Percentiles rank a stretch among this genome's conserved stretches.
Evolutionary conservation across 2,888 invertebrate genomes (phyloP).

Genomic region (Mimas tiliae): DNA sequence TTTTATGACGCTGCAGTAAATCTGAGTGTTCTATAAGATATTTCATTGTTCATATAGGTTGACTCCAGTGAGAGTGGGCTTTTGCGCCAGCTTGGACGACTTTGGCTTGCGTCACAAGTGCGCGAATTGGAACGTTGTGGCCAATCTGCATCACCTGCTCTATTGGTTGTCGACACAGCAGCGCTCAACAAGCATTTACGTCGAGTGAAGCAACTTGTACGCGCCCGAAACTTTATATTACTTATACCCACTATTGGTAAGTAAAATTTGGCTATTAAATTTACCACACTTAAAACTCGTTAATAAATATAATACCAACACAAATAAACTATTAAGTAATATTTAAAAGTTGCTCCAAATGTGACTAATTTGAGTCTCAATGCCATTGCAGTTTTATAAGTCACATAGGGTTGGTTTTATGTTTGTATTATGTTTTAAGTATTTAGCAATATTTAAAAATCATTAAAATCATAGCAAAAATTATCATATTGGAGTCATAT

Average conservation of each 20-base stretch:
- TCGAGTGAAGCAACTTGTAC: conserved; percentile 92
- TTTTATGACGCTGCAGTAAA: conserved; percentile 12
- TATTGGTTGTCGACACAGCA: conserved; percentile 94
- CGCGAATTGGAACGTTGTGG: conserved; percentile 92
- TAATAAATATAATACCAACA: too few species aligned
- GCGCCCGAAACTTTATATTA: conserved; percentile 92
- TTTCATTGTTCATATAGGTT: conserved; percentile 38
- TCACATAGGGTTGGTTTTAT: too few species aligned
- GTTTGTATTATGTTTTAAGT: too few species aligned
- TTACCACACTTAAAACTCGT: too few species aligned
- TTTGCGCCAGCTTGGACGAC: conserved; percentile 93
- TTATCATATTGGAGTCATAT: too few species aligned
- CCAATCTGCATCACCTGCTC: conserved; percentile 87
- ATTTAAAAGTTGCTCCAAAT: too few species aligned
- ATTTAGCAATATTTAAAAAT: too few species aligned
- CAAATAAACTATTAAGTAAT: too few species aligned
- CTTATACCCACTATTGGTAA: conserved; percentile 95
- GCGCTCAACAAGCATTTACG: conserved; percentile 91
- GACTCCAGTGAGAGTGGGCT: conserved; percentile 80
- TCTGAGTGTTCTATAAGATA: not conserved
- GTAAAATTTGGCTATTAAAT: conserved; percentile 40
- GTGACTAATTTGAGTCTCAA: too few species aligned
- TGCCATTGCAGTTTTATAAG: too few species aligned
- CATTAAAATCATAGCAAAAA: too few species aligned
- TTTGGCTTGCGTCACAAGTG: conserved; percentile 95